Evolutionary conservation across 2,797 vertebrate genomes (phyloP), one percentile per base, ranked within the genome.

Genomic region (Phalloptychus januarius): DNA sequence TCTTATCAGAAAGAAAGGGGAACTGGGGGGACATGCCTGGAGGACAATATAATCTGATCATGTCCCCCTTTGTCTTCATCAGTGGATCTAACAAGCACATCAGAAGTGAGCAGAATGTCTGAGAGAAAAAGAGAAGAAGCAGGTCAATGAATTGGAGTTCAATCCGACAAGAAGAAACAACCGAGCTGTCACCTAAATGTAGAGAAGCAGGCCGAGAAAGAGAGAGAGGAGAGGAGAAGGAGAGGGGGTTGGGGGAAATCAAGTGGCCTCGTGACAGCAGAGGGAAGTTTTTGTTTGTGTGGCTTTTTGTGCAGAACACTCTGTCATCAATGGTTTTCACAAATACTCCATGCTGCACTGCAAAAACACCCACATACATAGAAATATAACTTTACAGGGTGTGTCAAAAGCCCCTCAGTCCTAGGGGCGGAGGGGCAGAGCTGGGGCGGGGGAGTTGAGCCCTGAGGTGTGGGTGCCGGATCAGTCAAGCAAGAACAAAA

Each of bases 401-500:
- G 91, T 90, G 87, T 85, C 71, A 46, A 82, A 88, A 85, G 54
- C 67, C 87, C 81, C 67, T n/a, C n/a, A n/a, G n/a, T n/a, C n/a
- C n/a, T n/a, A n/a, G 79, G 79, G 80, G 65, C 7, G 33, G 13
- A 31, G 46, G 38, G 56, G 54, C 54, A 31, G 56, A 33, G 52
- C 25, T 3, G 46, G 58, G 67, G 78, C 2, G 65, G 78, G 63
- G 72, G 50, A 71, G 73, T n/a, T 67, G 72, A 80, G 80, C 84
- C 63, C 84, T 86, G 78, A 89, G 85, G 86, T 89, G 82, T 72
- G 75, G 84, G 80, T 91, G 89, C 85, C 79, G 88, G 80, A 92
- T 91, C 87, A 91, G 84, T 91, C 87, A 89, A 74, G 82, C 65
- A 63, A 71, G 69, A 87, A 92, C 89, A 93, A 93, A 90, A 87